Base-by-base conservation (phyloP, 2,888 invertebrate genomes). In the Dryobotodes eremita region DNA sequence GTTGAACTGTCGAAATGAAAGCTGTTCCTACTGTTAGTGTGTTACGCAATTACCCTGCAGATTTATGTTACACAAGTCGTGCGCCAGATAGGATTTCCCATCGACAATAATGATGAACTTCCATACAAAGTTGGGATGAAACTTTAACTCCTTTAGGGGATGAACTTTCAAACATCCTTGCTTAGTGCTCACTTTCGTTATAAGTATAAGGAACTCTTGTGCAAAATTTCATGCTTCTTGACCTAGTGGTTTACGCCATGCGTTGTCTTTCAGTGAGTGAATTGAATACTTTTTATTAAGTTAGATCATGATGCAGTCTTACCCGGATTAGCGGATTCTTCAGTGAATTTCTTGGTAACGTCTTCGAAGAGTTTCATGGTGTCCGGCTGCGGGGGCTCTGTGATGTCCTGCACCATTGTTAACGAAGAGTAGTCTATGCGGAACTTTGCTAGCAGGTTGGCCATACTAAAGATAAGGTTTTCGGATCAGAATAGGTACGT, bases 341-440 rank as follows among this genome's bases (percentile, higher is more conserved):
- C 97, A 17, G 97, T 97, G 92, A 98, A 98, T 80, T 98, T 98
- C 83, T 97, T 97, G 77, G 98, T 97, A 59, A 98, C 94, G 53
- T 97, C 97, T 86, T 98, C 97, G 92, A 99, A 99, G 90, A 98
- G 97, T 80, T 97, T 95, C 90, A 97, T 97, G 13, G 99, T 99
- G 64, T 98, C 97, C 4, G 97, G 97, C 84, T 98, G 97, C 0
- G 99, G 99, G 87, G 98, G 97, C 83, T 99, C 98, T 55, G 98
- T 98, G 82, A 99, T 98, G 90, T 99, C 99, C 83, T 99, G 98
- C 78, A 99, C 98, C 97, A 99, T 99, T 78, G 98, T 98, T 87
- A 99, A 97, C 90, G 99, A 98, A 1, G 98, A 98, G 95, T 98
- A 99, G 94, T 99, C 98, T 89, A 99, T 99, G 20, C 99, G 98